Evolutionary conservation across 2,797 vertebrate species (phyloP).

Genomic region (Scleropages formosus): DNA sequence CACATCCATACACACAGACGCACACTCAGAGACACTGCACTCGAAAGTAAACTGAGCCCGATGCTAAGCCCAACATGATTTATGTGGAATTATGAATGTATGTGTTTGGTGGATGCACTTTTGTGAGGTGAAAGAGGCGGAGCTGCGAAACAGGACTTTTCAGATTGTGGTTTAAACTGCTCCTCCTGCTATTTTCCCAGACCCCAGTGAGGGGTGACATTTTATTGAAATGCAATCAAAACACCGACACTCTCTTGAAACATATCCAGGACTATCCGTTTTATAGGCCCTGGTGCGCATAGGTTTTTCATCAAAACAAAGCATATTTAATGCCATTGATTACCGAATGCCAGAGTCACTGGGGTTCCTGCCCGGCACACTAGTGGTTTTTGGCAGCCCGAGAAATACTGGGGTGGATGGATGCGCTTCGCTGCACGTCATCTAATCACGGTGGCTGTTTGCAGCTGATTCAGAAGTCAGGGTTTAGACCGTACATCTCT

Average conservation of each 20-base stretch:
- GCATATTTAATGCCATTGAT: not conserved
- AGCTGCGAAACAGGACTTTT: constrained; percentile 31
- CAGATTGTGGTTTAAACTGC: constrained; percentile 45
- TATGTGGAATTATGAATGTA: not conserved
- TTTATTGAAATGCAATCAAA: constrained; percentile 7
- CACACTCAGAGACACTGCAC: not conserved
- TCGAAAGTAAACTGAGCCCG: not conserved
- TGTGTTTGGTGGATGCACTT: not conserved
- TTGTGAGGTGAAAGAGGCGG: not conserved
- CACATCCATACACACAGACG: constrained; percentile 39
- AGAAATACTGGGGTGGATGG: constrained; percentile 17
- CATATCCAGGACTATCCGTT: not conserved
- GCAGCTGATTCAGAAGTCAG: constrained; percentile 58
- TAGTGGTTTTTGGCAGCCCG: not conserved
- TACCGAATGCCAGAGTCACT: not conserved
- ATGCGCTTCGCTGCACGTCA: constrained; percentile 45
- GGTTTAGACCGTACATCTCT: constrained; percentile 61
- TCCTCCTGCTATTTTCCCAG: constrained; percentile 41
- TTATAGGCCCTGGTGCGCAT: too few species aligned
- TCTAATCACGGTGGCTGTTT: constrained; percentile 64
- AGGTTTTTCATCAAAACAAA: not conserved
- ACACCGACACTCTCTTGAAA: not conserved
- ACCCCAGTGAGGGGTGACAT: constrained; percentile 31
- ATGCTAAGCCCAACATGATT: constrained; percentile 8
- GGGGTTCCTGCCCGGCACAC: not conserved